phyloP scores from a whole-genome alignment of 2,797 vertebrate genomes.

The Amblyraja radiata region DNA sequence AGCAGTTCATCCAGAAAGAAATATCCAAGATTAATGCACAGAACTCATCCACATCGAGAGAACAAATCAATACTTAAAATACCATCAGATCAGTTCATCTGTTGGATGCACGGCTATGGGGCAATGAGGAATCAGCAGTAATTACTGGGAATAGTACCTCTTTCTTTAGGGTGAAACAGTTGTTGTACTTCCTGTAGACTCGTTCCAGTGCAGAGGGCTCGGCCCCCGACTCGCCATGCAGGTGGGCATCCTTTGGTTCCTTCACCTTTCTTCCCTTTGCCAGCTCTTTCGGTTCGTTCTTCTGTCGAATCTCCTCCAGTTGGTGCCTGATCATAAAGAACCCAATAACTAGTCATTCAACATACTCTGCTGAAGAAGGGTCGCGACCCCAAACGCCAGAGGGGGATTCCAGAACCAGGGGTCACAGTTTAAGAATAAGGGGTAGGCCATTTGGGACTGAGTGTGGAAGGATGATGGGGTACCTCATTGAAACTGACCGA shows the following conservation, averaged over 20 bases:
- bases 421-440: too few species aligned
- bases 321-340: constrained; percentile 53
- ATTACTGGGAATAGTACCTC: constrained; percentile 47
- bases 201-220: constrained; percentile 46
- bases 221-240: constrained; percentile 51
- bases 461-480: too few species aligned
- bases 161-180: constrained; percentile 43
- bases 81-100: background rate
- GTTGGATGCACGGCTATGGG: background rate
- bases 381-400: too few species aligned
- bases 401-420: too few species aligned
- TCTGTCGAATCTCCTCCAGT: constrained; percentile 58
- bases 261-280: constrained; percentile 46
- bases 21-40: background rate
- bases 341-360: background rate
- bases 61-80: background rate
- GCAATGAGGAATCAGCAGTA: background rate
- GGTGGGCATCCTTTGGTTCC: constrained; percentile 47
- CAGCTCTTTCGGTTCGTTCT: constrained; percentile 51
- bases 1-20: background rate
- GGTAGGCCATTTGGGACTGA: too few species aligned
- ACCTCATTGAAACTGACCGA: too few species aligned
- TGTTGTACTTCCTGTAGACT: constrained; percentile 34
- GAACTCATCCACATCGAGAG: background rate
- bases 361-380: background rate